Base-by-base conservation (phyloP, 2,113 vertebrate genomes). In the Syngnathus floridae region DNA sequence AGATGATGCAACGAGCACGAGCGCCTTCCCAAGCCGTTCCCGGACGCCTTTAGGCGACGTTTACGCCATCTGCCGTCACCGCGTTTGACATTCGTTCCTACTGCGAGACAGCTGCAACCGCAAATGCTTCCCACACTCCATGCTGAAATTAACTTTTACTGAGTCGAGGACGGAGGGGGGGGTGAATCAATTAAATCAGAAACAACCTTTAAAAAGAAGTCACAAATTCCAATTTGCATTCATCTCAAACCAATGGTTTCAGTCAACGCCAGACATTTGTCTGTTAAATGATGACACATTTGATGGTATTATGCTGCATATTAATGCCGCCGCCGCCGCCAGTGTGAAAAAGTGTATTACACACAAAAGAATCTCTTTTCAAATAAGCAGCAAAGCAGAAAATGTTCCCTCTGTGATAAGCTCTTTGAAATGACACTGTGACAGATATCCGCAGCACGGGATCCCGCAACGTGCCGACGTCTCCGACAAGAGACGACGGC, bases 61-160 rank as follows among this genome's bases (percentile, higher is more conserved):
- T 65, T 70, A 81, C 85, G 71, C 88, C 88, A 88, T 91, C 88
- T 90, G 90, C 79, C 84, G 71, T 73, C 4, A 70, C 65, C 71
- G 72, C 69, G 51, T 78, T 67, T 82, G 78, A 87, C 81, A 83
- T 82, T 72, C 74, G 51, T 62, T 62, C 78, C 81, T 66, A 62
- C 79, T 74, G 81, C 60, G 81, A 82, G 72, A 75, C 74, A 67
- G 62, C 69, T 64, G 54, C 78, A 66, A 17, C 37, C 11, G 35
- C 57, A 54, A 52, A 52, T 49, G 54, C 54, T 35, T 35, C 54
- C 22, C 54, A 55, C 26, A 16, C 54, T 35, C 8, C 1, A 3
- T 36, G 54, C 21, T 35, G 14, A 16, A 35, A 35, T 64, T 57
- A 49, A 14, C 14, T 52, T 69, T 46, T 58, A 54, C 48, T 9